Base-by-base conservation (phyloP, 2,797 vertebrate species). In the Liparis tanakae region DNA sequence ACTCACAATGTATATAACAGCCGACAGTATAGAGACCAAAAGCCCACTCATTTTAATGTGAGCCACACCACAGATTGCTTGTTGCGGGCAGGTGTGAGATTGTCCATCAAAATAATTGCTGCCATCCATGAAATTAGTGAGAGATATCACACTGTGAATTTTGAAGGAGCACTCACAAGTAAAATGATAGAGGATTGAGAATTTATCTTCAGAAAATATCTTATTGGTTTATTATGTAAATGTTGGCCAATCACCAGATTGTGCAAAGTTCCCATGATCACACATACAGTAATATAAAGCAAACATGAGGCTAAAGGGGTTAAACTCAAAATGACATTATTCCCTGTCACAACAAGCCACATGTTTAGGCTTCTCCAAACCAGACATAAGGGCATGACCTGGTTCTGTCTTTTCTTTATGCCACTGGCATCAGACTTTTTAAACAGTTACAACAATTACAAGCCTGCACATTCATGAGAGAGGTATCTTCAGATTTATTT, bases 81-180 rank as follows among this genome's bases (percentile, higher is more conserved):
- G 69, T 41, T 20, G 44, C 15, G 34, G 68, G 63, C 70, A 75
- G 67, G 76, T 69, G 64, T 62, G 55, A 51, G 71, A 75, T 59
- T 74, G 84, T 85, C 56, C 74, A 51, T 83, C 74, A 85, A 53
- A 62, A 50, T 73, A 66, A 78, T 64, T 25, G 67, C 50, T 71
- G 74, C 46, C 17, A 17, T 72, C 53, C n/a, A 54, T 63, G 72
- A 76, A 73, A 80, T 82, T 17, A 72, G 69, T 58, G 43, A 36
- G 48, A 62, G 76, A 57, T 33, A 46, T 67, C 68, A 68, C 54
- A 70, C 58, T 77, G 69, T 67, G 65, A 76, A 53, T 76, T 54
- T 46, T 18, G 13, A 13, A 59, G 22, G 51, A 22, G 22, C 33
- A n/a, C 36, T 13, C 33, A 51, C 18, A 30, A 7, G 55, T 69